A percentile compares a stretch with the other conserved stretches of the same genome.
These are phyloP conservation scores for Stegodyphus dumicola DNA, from an alignment of 1,140 invertebrate species.

Conservation along the genomic window DNA sequence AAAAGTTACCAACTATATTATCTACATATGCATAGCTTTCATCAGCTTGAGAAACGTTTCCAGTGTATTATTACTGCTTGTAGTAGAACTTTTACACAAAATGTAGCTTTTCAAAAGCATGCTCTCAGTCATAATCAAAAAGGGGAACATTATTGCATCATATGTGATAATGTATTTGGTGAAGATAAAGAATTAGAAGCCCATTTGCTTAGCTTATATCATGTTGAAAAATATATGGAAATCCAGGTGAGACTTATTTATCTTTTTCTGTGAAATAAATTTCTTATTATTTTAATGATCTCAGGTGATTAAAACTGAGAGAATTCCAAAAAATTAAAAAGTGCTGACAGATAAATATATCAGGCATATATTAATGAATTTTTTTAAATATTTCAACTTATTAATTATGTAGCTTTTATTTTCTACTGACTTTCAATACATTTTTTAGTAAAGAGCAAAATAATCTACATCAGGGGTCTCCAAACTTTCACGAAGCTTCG, in stretches of 20 bases:
- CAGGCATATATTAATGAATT: too few relatives aligned
- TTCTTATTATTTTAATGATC: too few relatives aligned
- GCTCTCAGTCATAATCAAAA: constrained; percentile 60
- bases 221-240: constrained; percentile 64
- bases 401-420: too few relatives aligned
- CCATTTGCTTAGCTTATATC: constrained; percentile 64
- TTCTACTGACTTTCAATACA: too few relatives aligned
- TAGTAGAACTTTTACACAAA: constrained; percentile 61
- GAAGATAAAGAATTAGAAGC: constrained; percentile 63
- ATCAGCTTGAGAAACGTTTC: constrained; percentile 64
- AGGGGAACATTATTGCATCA: constrained; percentile 55
- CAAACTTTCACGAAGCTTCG: too few relatives aligned
- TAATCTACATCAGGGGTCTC: too few relatives aligned
- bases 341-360: too few relatives aligned
- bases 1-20: constrained; percentile 65
- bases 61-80: constrained; percentile 64
- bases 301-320: too few relatives aligned
- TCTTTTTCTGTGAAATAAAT: too few relatives aligned
- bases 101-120: constrained; percentile 61
- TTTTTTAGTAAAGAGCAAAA: too few relatives aligned
- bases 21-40: constrained; percentile 65
- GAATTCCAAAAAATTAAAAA: too few relatives aligned
- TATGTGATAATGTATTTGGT: constrained; percentile 64
- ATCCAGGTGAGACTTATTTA: constrained; percentile 45
- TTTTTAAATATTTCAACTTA: too few relatives aligned